A percentile compares a stretch with the other conserved stretches of the same genome.
Evolutionary conservation across 2,797 vertebrate genomes (phyloP).

Genomic region (Poecilia picta): DNA sequence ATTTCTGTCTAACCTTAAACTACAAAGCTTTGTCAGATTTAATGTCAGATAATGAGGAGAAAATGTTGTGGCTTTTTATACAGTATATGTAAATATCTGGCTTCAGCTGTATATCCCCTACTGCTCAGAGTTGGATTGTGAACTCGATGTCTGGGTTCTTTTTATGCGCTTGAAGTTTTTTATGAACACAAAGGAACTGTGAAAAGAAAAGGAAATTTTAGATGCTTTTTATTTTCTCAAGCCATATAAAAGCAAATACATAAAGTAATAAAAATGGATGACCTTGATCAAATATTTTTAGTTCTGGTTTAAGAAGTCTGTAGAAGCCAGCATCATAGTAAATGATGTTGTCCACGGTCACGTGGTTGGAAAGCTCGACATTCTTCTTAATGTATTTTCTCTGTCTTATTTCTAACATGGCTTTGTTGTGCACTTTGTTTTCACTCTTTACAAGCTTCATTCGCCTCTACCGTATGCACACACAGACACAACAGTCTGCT

Average conservation of each 20-base stretch:
- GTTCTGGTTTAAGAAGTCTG: not conserved
- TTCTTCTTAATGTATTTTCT: slow-evolving; percentile 25
- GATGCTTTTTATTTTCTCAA: too few species aligned
- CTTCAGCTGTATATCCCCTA: not conserved
- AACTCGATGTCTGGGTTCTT: not conserved
- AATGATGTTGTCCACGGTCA: slow-evolving; percentile 12
- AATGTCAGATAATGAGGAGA: not conserved
- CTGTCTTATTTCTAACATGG: slow-evolving; percentile 25
- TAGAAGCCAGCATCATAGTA: not conserved
- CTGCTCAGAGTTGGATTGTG: not conserved
- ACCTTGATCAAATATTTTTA: not conserved
- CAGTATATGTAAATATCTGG: not conserved
- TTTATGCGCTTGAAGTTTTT: not conserved
- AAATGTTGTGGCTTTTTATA: not conserved
- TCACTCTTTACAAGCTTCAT: slow-evolving; percentile 25
- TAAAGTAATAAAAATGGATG: not conserved
- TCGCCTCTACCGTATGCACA: slow-evolving; percentile 18
- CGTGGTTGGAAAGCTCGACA: not conserved
- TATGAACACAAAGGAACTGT: not conserved
- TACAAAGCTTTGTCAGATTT: not conserved
- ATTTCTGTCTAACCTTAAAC: not conserved
- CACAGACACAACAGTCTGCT: slow-evolving; percentile 22
- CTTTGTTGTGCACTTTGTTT: slow-evolving; percentile 40
- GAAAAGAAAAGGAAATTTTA: not conserved
- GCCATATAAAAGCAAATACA: not conserved